Evolutionary conservation across 2,113 vertebrate genomes (phyloP), one percentile per base, ranked within the genome.

Genomic region (Ceyx cyanopectus): DNA sequence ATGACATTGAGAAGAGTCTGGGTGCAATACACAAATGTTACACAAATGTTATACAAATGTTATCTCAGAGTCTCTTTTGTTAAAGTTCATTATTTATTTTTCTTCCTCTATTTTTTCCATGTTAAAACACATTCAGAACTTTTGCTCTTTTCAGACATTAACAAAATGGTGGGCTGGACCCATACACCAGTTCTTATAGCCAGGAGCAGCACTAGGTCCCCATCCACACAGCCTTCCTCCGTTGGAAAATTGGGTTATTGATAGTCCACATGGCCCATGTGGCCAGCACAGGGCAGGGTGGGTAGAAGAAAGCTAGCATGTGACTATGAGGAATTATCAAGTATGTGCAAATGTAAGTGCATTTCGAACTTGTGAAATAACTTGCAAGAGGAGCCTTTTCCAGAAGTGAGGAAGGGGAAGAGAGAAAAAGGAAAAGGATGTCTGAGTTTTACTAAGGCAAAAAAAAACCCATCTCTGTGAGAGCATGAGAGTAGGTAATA

Each of bases 281-380:
- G 3, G 50, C 23, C 30, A 79, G 41, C 23, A 46, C 0, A 1
- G 43, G 56, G 22, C 30, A 82, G 24, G 10, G 24, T 37, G 56
- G 8, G 11, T 62, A 17, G 30, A 79, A 89, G 37, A 30, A 27
- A 41, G 41, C 17, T 32, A 66, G 27, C 9, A 46, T 1, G 21
- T 22, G n/a, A 5, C 37, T 73, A 56, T 45, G 57, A 10, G 6
- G 53, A 75, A 48, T 2, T 23, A 65, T 57, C 24, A 27, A 57
- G 8, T 24, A 45, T 0, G 0, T 79, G 53, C 51, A 86, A 79
- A 61, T 14, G 3, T 4, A 61, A 1, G 1, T 30, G 27, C 32
- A 58, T 32, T 76, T 79, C 54, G 50, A 68, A 76, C 37, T 24
- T 58, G 56, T 69, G 12, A 81, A 91, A 32, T 16, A 65, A 57